Evolutionary conservation across 2,888 invertebrate genomes (phyloP).

Genomic region (Macaria notata): DNA sequence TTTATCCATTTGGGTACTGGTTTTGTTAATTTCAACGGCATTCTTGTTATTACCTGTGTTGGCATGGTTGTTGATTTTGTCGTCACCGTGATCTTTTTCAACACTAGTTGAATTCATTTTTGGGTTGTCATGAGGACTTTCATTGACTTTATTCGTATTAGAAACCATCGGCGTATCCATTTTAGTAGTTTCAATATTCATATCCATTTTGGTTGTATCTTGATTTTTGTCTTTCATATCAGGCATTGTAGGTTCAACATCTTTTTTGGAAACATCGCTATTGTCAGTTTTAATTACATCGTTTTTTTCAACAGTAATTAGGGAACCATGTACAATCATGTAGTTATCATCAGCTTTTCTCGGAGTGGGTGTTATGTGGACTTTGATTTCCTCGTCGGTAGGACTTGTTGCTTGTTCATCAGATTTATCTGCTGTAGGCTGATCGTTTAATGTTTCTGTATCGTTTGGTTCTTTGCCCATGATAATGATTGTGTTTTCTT

Average conservation of each 20-base stretch:
- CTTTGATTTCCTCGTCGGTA: slow-evolving; percentile 5
- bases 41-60: too few relatives aligned
- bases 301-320: slow-evolving; percentile 4
- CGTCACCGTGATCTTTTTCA: too few relatives aligned
- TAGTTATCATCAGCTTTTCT: slow-evolving; percentile 13
- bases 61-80: too few relatives aligned
- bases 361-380: neutral
- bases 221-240: slow-evolving; percentile 11
- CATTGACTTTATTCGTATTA: too few relatives aligned
- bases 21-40: too few relatives aligned
- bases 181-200: slow-evolving; percentile 13
- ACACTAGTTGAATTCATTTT: too few relatives aligned
- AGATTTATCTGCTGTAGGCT: slow-evolving; percentile 11
- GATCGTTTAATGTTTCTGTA: slow-evolving; percentile 22
- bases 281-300: slow-evolving; percentile 7
- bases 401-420: slow-evolving; percentile 1
- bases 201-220: neutral
- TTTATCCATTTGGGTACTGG: slow-evolving; percentile 1
- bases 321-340: slow-evolving; percentile 14
- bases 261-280: slow-evolving; percentile 8
- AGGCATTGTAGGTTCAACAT: slow-evolving; percentile 9
- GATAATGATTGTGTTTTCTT: slow-evolving; percentile 20
- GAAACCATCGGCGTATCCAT: neutral
- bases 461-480: slow-evolving; percentile 15
- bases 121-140: too few relatives aligned